Base-by-base conservation (phyloP, 2,888 invertebrate genomes). In the Andrena dorsata region DNA sequence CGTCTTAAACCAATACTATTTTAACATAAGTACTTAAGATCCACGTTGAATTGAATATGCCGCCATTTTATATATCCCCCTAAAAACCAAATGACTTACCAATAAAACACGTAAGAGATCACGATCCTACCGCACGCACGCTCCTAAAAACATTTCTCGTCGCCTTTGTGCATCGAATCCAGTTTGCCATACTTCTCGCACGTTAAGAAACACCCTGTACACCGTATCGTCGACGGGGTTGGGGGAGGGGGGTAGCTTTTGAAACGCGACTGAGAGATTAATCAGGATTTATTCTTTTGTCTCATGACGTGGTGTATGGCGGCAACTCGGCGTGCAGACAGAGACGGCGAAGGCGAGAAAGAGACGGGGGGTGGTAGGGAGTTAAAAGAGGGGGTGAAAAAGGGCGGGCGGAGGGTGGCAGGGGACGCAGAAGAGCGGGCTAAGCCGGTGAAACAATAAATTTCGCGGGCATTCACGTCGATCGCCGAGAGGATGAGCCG, bases 201-300 rank as follows among this genome's bases (percentile, higher is more conserved):
- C 28, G 70, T 41, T 70, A 58, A 70, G 70, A 70, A 77, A 69
- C 77, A 69, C 66, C 73, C 82, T 76, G 65, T 83, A 78, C 20
- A 56, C 53, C 28, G 72, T 65, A 66, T 75, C 79, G 74, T 73
- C 78, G 76, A 56, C 60, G 75, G 16, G 30, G 2, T 2, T 0
- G 8, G 32, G 35, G 41, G 13, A 0, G 4, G 13, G 41, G 61
- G 87, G 79, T 86, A 85, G 86, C 89, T 89, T 89, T 86, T 87
- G 85, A 87, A 90, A 86, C 90, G 89, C 89, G 90, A 89, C 90
- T 89, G 89, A 90, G 90, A 93, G 92, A 93, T 93, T 92, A 92
- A 93, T 93, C 92, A 91, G 91, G 91, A 93, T 93, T 92, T 92
- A 93, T 92, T 92, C 92, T 91, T 92, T 92, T 92, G 90, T 92